Base-by-base conservation (phyloP, 2,888 invertebrate genomes). In the Drosophila paramelanica region DNA sequence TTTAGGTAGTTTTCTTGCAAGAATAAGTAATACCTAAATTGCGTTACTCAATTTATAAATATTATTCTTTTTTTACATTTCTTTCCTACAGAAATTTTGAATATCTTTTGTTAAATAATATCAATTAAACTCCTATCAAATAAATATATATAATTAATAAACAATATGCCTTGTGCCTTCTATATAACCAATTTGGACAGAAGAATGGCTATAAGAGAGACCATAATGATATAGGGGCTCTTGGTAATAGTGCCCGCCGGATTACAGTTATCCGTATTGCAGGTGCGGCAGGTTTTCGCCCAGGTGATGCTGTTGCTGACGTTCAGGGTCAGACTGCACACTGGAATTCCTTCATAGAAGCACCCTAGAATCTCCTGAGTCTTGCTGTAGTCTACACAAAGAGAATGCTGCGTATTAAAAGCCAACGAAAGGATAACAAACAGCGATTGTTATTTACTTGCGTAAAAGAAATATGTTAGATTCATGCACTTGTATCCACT, bases 161-260 rank as follows among this genome's bases (percentile, higher is more conserved):
- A 5, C 25, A 25, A 7, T 27, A 7, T 7, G 27, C 1, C 1
- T 27, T 27, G 1, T 27, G 7, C 10, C 27, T n/a, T 13, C 13
- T 58, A 42, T 11, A 5, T 1, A 5, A 38, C 13, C 11, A 56
- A 13, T 25, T 79, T 80, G 41, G 59, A 68, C 45, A 80, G 13
- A 1, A 73, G 5, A 14, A 81, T n/a, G 0, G 49, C 59, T 3
- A 79, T 8, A 0, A 17, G 55, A 5, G 81, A 67, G 0, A 36
- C 66, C 10, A 72, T 17, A 10, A 81, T 74, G 2, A 74, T 72
- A 20, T 56, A 76, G 42, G 31, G 47, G 33, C 79, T 80, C 31
- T 66, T 65, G 55, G 72, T 79, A 1, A 68, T 68, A 11, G 77
- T 68, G 5, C 64, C 79, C 4, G 82, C 82, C 1, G 82, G 77